Evolutionary conservation across 2,113 vertebrate genomes (phyloP).

Genomic region (Orientallactaga bullata): DNA sequence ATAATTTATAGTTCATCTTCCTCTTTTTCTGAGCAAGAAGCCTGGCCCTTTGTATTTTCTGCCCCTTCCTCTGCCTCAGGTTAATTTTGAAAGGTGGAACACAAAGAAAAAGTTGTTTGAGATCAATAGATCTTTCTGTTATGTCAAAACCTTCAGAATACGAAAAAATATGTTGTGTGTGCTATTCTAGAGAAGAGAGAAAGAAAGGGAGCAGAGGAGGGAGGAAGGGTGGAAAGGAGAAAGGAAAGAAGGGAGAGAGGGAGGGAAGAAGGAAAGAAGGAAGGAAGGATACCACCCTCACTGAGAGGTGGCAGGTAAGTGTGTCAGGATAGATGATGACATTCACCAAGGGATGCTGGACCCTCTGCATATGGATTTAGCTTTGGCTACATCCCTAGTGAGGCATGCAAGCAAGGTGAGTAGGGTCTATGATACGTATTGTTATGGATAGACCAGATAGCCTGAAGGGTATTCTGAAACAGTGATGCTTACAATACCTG

Average conservation of each 20-base stretch:
- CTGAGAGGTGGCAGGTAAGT: background rate
- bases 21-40: background rate
- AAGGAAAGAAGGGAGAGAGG: background rate
- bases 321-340: too few species aligned
- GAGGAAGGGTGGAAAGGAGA: too few species aligned
- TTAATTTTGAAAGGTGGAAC: background rate
- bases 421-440: background rate
- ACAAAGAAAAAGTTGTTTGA: background rate
- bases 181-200: background rate
- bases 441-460: background rate
- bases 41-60: background rate
- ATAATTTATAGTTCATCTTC: background rate
- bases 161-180: background rate
- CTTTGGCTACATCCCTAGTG: background rate
- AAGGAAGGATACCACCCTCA: background rate
- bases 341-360: background rate
- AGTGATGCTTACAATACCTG: background rate
- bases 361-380: background rate
- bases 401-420: background rate
- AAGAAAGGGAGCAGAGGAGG: background rate
- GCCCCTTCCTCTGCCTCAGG: background rate
- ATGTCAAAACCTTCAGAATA: background rate
- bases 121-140: constrained; percentile 19
- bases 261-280: too few species aligned
- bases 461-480: too few species aligned